Evolutionary conservation across 92 coral and sea anemone genomes (phyloP).

Genomic region (Bergia puertoricense): DNA sequence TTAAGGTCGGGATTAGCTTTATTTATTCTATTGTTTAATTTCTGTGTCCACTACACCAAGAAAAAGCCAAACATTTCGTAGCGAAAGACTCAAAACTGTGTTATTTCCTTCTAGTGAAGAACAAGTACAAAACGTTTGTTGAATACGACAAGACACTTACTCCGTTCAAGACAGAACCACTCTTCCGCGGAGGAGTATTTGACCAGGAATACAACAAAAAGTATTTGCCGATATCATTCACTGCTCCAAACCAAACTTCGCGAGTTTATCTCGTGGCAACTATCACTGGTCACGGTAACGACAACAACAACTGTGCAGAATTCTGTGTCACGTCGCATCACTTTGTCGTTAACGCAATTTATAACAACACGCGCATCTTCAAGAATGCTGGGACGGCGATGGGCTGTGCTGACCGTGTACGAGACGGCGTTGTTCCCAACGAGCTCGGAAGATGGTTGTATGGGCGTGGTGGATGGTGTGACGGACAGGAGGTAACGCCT

Average conservation of each 20-base stretch:
- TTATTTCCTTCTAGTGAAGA: slow-evolving; percentile 26
- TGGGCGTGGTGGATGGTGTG: slow-evolving; percentile 95
- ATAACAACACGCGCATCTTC: slow-evolving; percentile 66
- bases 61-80: too few relatives aligned
- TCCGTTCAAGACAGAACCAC: slow-evolving; percentile 67
- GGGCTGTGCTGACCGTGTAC: slow-evolving; percentile 77
- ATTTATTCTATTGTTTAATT: too few relatives aligned
- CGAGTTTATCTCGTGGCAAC: slow-evolving; percentile 89
- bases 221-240: slow-evolving; percentile 59
- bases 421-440: slow-evolving; percentile 65
- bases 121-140: slow-evolving; percentile 56
- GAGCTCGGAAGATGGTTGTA: slow-evolving; percentile 87
- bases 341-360: slow-evolving; percentile 60
- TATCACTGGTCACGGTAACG: slow-evolving; percentile 95
- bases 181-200: slow-evolving; percentile 87
- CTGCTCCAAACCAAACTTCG: slow-evolving; percentile 58
- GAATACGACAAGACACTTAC: slow-evolving; percentile 68
- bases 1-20: too few relatives aligned
- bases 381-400: slow-evolving; percentile 83
- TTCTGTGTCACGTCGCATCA: slow-evolving; percentile 94
- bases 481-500: slow-evolving; percentile 96
- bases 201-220: slow-evolving; percentile 85
- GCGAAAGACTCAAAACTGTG: background rate
- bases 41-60: too few relatives aligned
- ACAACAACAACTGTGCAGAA: slow-evolving; percentile 92